Percentiles rank a stretch among this genome's conserved stretches.
These are phyloP conservation scores for Orbicella faveolata DNA, from an alignment of 64 coral and sea anemone genomes.

Conservation along the genomic window DNA sequence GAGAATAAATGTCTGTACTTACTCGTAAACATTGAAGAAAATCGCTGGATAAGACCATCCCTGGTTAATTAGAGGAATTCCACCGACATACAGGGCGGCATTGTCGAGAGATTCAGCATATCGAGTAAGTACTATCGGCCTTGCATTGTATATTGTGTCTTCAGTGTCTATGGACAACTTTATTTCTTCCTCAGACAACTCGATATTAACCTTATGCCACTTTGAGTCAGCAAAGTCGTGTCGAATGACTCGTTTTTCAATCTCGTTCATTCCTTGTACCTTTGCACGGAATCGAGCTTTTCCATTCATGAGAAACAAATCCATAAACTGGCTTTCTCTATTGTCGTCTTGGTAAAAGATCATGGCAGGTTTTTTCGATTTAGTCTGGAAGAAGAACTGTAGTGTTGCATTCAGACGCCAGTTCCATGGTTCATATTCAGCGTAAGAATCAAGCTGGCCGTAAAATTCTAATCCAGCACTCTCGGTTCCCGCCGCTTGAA, in stretches of 20 bases:
- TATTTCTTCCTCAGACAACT: conserved; percentile 2
- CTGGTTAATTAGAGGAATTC: background rate
- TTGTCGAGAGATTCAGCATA: background rate
- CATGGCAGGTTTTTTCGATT: background rate
- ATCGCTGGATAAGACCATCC: background rate
- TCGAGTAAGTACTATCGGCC: background rate
- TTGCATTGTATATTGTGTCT: background rate
- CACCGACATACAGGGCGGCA: background rate
- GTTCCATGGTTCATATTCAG: conserved; percentile 24
- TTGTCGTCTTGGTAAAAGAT: conserved; percentile 24
- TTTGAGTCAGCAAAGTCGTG: background rate
- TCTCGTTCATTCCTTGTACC: background rate
- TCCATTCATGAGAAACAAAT: background rate
- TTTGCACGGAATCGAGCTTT: background rate
- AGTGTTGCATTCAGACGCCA: conserved; percentile 32
- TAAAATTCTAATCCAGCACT: background rate
- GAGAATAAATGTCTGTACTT: too few species aligned
- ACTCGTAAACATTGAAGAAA: background rate
- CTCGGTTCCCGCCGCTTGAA: background rate
- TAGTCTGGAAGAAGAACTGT: conserved; percentile 22
- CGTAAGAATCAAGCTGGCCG: background rate
- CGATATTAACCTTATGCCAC: conserved; percentile 32
- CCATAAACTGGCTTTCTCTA: background rate
- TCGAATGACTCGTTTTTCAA: background rate
- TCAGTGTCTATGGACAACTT: background rate